Base-by-base conservation (phyloP, 2,113 vertebrate genomes). In the Phaetusa simplex region DNA sequence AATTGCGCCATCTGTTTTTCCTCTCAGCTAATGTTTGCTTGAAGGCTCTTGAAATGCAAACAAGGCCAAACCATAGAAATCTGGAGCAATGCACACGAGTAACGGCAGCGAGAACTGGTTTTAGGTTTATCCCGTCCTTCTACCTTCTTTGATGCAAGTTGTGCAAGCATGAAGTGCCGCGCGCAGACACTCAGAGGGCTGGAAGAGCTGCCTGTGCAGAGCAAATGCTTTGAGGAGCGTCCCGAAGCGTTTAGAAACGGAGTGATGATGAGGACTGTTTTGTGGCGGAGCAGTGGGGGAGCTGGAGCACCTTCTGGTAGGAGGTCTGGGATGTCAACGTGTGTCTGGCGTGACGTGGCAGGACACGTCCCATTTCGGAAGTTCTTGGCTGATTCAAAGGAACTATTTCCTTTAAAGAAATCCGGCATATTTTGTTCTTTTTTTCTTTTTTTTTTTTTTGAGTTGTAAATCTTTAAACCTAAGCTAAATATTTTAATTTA, bases 1-100 rank as follows among this genome's bases (percentile, higher is more conserved):
- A 92, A 89, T 90, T 79, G 23, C 47, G 64, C 69, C 73, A 86
- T 74, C 84, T 96, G 84, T 62, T 94, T 94, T 79, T 14, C 43
- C 30, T 94, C 72, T 50, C 70, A 78, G 69, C 81, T 91, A 22
- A 84, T 67, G 61, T 95, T 94, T 90, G 40, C 53, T 86, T 50
- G 84, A 84, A 94, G 61, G 50, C 86, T 93, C 69, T 87, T 47
- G 40, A 87, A 76, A 86, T 24, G 55, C 86, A 92, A 86, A 84
- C 59, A 67, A 56, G 58, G 52, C 50, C 69, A 74, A 83, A 38
- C 29, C 16, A 4, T 42, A 45, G 21, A 34, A 73, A 74, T 64
- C 45, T 71, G 67, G 76, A 92, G 47, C 55, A 19, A 12, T 8
- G 38, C 13, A 38, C 19, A 15, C 3, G 4, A 92, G 22, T 8